These are phyloP conservation scores for Lepidurus packardi DNA, from an alignment of 1,140 invertebrate species.

Conservation along the genomic window DNA sequence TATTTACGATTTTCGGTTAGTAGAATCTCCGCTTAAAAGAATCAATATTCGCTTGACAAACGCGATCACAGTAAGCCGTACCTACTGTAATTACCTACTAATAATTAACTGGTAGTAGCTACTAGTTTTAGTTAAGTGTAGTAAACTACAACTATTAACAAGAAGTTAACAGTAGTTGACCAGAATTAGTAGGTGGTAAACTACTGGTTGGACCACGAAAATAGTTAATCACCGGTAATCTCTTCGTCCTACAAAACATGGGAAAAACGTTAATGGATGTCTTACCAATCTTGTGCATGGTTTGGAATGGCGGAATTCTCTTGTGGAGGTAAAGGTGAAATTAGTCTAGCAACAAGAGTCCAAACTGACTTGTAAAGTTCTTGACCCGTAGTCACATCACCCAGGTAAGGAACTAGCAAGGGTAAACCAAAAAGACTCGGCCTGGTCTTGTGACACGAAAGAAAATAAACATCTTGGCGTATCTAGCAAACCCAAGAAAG, in stretches of 20 bases:
- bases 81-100: no score
- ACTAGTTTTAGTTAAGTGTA: no score
- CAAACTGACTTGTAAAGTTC: constrained; percentile 78
- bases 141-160: no score
- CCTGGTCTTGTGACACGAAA: constrained; percentile 70
- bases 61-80: no score
- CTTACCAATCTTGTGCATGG: constrained; percentile 80
- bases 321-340: constrained; percentile 69
- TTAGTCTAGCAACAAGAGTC: constrained; percentile 70
- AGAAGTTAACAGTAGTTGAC: no score
- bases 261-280: background rate
- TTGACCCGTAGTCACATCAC: constrained; percentile 56
- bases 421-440: constrained; percentile 77
- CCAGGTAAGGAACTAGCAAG: constrained; percentile 60
- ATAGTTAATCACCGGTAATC: background rate
- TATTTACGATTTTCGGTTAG: no score
- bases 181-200: no score
- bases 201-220: background rate
- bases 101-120: no score
- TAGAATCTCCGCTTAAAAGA: no score
- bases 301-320: constrained; percentile 56
- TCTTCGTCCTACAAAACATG: background rate
- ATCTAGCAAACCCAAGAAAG: constrained; percentile 49
- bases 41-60: no score
- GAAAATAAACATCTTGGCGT: constrained; percentile 72